A percentile compares a stretch with the other conserved stretches of the same genome.
phyloP scores from a whole-genome alignment of 1,140 invertebrate genomes.

The Coboldia fuscipes region DNA sequence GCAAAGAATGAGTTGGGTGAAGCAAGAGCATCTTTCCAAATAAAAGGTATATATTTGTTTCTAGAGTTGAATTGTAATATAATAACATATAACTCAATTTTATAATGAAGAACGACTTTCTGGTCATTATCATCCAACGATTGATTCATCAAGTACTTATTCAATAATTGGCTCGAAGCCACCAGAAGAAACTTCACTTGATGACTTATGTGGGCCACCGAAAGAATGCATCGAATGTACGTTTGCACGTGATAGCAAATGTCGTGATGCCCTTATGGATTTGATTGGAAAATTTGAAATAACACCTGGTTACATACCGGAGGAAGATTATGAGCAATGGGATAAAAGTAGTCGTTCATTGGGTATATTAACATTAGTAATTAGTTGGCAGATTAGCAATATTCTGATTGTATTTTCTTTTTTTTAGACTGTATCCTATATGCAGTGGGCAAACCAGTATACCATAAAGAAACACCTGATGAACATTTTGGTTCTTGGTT shows the following conservation, averaged over 20 bases:
- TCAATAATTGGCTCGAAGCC: constrained; percentile 27
- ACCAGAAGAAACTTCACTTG: constrained; percentile 25
- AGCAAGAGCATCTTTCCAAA: constrained; percentile 49
- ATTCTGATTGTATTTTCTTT: too few species aligned
- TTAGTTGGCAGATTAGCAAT: too few species aligned
- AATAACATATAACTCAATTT: not conserved
- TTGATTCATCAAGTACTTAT: not conserved
- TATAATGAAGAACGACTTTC: not conserved
- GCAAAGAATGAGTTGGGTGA: constrained; percentile 59
- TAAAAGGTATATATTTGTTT: constrained; percentile 35
- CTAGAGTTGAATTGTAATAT: not conserved
- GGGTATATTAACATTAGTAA: too few species aligned
- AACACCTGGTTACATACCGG: too few species aligned
- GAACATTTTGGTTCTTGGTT: constrained; percentile 66
- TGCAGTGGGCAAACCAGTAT: constrained; percentile 81
- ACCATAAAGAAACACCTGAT: constrained; percentile 54
- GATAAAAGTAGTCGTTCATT: too few species aligned
- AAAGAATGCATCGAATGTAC: constrained; percentile 27
- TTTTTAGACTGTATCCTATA: constrained; percentile 62
- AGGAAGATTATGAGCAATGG: too few species aligned
- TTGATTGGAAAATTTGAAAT: constrained; percentile 29
- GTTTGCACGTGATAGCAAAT: constrained; percentile 14
- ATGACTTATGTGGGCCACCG: constrained; percentile 37
- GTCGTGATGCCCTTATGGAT: constrained; percentile 21
- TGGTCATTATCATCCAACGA: too few species aligned